phyloP scores from a whole-genome alignment of 2,113 vertebrate species.

The Rhinoderma darwinii region DNA sequence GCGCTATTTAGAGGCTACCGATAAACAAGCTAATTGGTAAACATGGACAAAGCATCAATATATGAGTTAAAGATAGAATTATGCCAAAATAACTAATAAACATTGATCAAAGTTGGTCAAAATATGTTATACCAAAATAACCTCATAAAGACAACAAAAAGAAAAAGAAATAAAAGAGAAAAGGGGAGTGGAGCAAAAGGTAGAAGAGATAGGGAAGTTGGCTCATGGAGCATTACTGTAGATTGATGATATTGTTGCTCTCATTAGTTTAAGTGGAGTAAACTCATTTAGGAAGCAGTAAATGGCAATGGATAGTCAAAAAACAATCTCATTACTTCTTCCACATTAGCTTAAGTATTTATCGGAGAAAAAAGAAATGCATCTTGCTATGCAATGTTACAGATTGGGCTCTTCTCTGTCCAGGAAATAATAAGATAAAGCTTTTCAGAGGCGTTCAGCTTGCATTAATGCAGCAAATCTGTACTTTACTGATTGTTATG shows the following conservation, averaged over 20 bases:
- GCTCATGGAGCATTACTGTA: background rate
- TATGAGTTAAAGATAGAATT: no score
- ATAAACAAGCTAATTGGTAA: no score
- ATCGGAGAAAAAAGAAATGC: slow-evolving; percentile 5
- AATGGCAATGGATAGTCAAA: slow-evolving; percentile 20
- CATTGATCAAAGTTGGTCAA: no score
- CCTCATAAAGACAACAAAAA: no score
- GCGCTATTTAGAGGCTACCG: no score
- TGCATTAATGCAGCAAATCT: background rate
- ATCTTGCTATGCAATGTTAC: background rate
- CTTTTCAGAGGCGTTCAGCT: background rate
- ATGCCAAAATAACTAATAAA: no score
- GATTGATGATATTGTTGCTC: background rate
- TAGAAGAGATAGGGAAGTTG: no score
- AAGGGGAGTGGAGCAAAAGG: no score
- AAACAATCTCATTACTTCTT: slow-evolving; percentile 31
- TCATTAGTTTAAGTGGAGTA: slow-evolving; percentile 33
- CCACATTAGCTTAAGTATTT: slow-evolving; percentile 22
- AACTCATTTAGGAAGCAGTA: slow-evolving; percentile 19
- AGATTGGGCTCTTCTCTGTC: background rate
- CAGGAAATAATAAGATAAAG: background rate
- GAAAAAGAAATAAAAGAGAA: no score
- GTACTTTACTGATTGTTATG: background rate
- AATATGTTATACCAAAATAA: no score
- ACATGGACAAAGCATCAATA: no score